Evolutionary conservation across 2,113 vertebrate genomes (phyloP), one percentile per base, ranked within the genome.

Genomic region (Scomber colias): DNA sequence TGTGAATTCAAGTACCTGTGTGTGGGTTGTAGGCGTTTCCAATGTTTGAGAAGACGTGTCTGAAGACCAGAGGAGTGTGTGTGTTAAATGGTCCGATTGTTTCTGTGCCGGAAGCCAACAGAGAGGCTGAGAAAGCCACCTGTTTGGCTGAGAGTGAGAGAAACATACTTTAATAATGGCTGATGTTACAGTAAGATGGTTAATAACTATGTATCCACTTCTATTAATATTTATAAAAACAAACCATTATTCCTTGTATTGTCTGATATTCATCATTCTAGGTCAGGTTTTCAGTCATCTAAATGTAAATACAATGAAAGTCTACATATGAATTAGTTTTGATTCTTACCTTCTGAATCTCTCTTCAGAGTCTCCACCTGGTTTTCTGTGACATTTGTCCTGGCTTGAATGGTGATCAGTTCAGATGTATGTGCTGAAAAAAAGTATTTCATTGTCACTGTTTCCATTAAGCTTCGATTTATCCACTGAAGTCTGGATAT

Each of bases 51-150:
- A 70, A 2, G 3, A 89, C 50, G 2, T 71, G 0, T 78, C 21
- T 79, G 85, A 83, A 87, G 63, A 76, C 66, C 71, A 90, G 67
- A 63, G 44, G 14, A 19, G 31, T 10, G 3, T 46, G 0, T 35
- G 67, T 40, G 27, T 30, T 19, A 48, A 79, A 88, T 50, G 88
- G 85, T 67, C 77, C 85, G n/a, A n/a, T n/a, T n/a, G n/a, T n/a
- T n/a, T n/a, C n/a, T n/a, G n/a, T n/a, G n/a, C n/a, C n/a, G n/a
- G n/a, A n/a, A n/a, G n/a, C n/a, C n/a, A 5, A 11, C 69, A 90
- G 35, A 46, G 79, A 69, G 2, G 88, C 74, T 57, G 88, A 81
- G 62, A 90, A 87, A 68, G 85, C 85, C 57, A 85, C 88, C 57
- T 40, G 73, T 68, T 71, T 78, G 59, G 45, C 87, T 86, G 74